A percentile compares a stretch with the other conserved stretches of the same genome.
Evolutionary conservation across 2,888 invertebrate genomes (phyloP).

Genomic region (Xanthorhoe designata): DNA sequence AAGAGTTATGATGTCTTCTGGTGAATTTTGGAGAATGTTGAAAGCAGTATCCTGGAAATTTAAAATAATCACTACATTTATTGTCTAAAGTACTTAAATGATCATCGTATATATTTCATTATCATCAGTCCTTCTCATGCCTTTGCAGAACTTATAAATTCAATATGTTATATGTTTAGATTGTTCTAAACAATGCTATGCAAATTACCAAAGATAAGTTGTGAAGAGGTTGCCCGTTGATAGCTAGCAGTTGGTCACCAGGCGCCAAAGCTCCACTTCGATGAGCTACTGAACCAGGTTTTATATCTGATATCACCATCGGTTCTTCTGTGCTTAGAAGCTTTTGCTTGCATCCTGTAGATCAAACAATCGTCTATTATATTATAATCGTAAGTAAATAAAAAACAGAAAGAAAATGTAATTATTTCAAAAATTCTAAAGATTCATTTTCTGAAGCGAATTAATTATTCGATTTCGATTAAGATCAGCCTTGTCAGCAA

Average conservation of each 20-base stretch:
- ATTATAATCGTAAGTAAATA: not conserved
- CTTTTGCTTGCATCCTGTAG: slow-evolving; percentile 77
- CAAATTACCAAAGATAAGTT: slow-evolving; percentile 87
- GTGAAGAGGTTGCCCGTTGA: slow-evolving; percentile 93
- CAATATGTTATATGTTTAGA: too few species aligned
- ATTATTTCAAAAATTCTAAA: too few species aligned
- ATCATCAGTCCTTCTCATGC: too few species aligned
- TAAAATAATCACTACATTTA: not conserved
- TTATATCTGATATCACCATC: slow-evolving; percentile 94
- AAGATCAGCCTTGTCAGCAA: too few species aligned
- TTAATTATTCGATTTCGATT: too few species aligned
- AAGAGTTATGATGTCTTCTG: slow-evolving; percentile 85
- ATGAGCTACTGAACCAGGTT: slow-evolving; percentile 95
- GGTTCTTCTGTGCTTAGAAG: slow-evolving; percentile 88
- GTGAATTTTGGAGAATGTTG: slow-evolving; percentile 87
- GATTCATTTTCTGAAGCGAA: too few species aligned
- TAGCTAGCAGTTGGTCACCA: slow-evolving; percentile 94
- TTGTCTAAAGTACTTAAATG: not conserved
- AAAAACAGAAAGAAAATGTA: not conserved
- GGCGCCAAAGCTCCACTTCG: slow-evolving; percentile 94
- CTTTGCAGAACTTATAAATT: too few species aligned
- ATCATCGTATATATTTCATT: too few species aligned
- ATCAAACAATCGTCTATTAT: slow-evolving; percentile 1
- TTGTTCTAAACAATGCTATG: too few species aligned
- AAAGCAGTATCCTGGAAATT: slow-evolving; percentile 81